A percentile compares a stretch with the other conserved stretches of the same genome.
These are phyloP conservation scores for Hirtodrosophila cameraria DNA, from an alignment of 2,888 invertebrate species.

Conservation along the genomic window DNA sequence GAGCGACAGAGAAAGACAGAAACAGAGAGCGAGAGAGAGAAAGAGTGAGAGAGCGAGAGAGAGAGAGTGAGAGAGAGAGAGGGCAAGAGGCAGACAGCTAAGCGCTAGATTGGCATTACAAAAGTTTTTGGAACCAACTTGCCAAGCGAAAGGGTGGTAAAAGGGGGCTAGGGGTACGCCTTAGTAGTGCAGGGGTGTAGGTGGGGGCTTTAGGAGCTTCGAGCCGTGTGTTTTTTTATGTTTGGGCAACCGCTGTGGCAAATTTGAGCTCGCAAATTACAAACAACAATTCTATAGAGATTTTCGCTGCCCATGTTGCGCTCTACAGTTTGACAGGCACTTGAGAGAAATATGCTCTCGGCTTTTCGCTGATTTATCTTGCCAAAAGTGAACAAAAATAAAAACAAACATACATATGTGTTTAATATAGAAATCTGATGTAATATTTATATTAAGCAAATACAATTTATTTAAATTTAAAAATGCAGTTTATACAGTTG, in stretches of 20 bases:
- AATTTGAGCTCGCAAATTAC: conserved; percentile 66
- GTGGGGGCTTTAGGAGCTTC: too few relatives aligned
- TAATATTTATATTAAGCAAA: too few relatives aligned
- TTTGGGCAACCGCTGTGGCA: conserved; percentile 40
- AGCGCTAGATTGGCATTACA: conserved; percentile 71
- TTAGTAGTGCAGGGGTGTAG: too few relatives aligned
- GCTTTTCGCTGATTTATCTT: conserved; percentile 9
- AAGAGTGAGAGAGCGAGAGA: not conserved
- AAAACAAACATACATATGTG: too few relatives aligned
- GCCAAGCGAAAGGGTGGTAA: conserved; percentile 24
- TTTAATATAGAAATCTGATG: too few relatives aligned
- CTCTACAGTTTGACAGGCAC: conserved; percentile 45
- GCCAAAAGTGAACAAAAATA: too few relatives aligned
- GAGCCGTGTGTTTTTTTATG: too few relatives aligned
- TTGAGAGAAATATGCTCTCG: conserved; percentile 7
- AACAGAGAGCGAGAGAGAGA: conserved; percentile 3
- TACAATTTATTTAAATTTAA: too few relatives aligned
- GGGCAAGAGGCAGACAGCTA: conserved; percentile 40
- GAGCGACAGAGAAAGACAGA: conserved; percentile 10
- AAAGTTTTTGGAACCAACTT: conserved; percentile 50
- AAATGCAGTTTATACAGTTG: too few relatives aligned
- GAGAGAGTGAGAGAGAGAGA: conserved; percentile 2
- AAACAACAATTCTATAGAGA: conserved; percentile 66
- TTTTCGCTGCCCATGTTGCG: conserved; percentile 35
- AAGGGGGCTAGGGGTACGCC: not conserved